Base-by-base conservation (phyloP, 2,797 vertebrate genomes). In the Sebastes minor region DNA sequence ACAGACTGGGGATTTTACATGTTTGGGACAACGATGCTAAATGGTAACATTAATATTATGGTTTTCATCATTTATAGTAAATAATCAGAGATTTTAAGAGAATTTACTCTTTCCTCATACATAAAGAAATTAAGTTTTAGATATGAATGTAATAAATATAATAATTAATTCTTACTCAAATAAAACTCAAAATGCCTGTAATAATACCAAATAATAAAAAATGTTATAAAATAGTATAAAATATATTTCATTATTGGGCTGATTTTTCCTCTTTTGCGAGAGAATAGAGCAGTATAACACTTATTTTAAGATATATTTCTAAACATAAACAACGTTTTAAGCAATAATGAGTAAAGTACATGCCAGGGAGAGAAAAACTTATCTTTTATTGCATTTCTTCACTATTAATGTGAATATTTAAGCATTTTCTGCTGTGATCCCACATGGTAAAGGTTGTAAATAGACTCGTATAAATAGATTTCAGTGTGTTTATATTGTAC, bases 401-500 rank as follows among this genome's bases (percentile, higher is more conserved):
- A 16, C 13, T 14, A 10, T 30, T 10, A 12, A 65, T 30, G 23
- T 61, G 14, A 30, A 5, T 5, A 7, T 2, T n/a, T 12, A 5
- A 20, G 23, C 8, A 18, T 70, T 33, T 3, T 32, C 33, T 64
- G 8, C 13, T 30, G 9, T 38, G 10, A 46, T 2, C 11, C 38
- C 13, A 16, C 0, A 4, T 10, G 8, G 2, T 16, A 18, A 6
- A 13, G 27, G 42, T 6, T 4, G 16, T 0, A 46, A 68, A 46
- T 4, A 60, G 22, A 42, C 8, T 4, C 2, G 1, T 28, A 0
- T 70, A 6, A 65, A 27, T 4, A 33, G 13, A 14, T 9, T 12
- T 2, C 7, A 4, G 18, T 3, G 33, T 16, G 8, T 60, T 66
- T 4, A 1, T 35, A 2, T 35, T 20, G 2, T 27, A 80, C 94